Conservation (phyloP, 2,797 vertebrate genomes). For the Eospalax fontanierii region DNA sequence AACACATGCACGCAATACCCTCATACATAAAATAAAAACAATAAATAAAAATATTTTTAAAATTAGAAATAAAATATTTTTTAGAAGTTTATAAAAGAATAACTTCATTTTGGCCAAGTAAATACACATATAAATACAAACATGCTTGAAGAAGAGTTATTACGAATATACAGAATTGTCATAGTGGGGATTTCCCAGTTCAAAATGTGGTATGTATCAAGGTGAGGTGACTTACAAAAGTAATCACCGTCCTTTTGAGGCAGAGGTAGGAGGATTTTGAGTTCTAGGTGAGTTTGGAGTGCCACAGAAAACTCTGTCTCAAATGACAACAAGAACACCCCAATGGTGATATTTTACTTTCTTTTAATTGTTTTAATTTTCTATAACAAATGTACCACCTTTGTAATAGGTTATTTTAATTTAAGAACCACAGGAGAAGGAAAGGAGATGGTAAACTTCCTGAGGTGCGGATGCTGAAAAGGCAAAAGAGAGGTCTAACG, state of each 20-base stretch:
- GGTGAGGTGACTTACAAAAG: neutral
- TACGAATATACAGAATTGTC: conserved; percentile 12
- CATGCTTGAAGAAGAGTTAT: neutral
- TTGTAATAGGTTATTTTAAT: conserved; percentile 10
- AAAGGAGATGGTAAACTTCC: conserved; percentile 1
- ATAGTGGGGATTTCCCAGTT: neutral
- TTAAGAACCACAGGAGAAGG: neutral
- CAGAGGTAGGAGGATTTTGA: neutral
- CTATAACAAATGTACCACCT: conserved; percentile 25
- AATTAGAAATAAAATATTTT: too few species aligned
- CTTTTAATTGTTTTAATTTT: conserved; percentile 55
- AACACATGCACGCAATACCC: too few species aligned
- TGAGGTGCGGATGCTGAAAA: neutral
- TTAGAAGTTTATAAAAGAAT: neutral
- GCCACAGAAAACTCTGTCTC: neutral
- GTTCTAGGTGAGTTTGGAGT: neutral
- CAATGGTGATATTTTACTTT: neutral
- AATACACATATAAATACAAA: neutral
- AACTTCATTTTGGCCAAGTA: neutral
- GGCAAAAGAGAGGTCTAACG: conserved; percentile 35
- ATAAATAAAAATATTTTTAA: too few species aligned
- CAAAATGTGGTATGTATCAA: neutral
- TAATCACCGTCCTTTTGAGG: neutral
- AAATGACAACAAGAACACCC: neutral
- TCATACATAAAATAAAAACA: too few species aligned